Conservation (phyloP, 1,140 invertebrate species). For the Whitmania pigra region DNA sequence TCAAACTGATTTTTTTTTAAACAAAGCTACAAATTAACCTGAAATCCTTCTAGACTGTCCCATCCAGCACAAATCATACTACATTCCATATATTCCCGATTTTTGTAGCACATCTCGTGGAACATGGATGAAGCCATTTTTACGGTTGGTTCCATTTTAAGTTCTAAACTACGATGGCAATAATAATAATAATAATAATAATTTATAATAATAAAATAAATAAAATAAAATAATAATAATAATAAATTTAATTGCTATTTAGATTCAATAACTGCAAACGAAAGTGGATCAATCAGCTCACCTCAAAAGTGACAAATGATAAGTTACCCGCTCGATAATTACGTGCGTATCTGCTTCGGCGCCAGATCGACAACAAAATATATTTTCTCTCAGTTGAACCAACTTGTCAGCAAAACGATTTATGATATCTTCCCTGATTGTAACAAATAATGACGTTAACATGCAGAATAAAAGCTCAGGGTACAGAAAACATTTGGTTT, state of each 20-base stretch:
- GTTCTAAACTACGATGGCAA: slow-evolving; percentile 3
- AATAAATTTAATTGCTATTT: too few relatives aligned
- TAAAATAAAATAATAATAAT: too few relatives aligned
- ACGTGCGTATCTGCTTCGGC: slow-evolving; percentile 2
- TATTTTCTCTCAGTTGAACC: background rate
- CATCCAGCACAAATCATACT: slow-evolving; percentile 6
- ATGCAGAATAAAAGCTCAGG: background rate
- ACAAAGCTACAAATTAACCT: background rate
- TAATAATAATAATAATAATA: too few relatives aligned
- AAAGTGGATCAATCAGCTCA: background rate
- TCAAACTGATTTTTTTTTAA: background rate
- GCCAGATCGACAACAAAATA: slow-evolving; percentile 9
- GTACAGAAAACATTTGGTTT: background rate
- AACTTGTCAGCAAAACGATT: slow-evolving; percentile 9
- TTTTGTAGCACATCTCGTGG: slow-evolving; percentile 12
- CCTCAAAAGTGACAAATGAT: slow-evolving; percentile 8
- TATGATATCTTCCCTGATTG: slow-evolving; percentile 8
- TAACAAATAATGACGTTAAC: background rate
- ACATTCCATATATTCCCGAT: slow-evolving; percentile 1
- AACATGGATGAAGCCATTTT: slow-evolving; percentile 3
- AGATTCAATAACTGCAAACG: background rate
- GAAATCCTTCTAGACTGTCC: background rate
- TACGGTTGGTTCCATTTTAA: background rate
- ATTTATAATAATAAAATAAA: too few relatives aligned
- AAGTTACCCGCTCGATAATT: background rate